Percentiles rank a stretch among this genome's conserved stretches.
Evolutionary conservation across 2,888 invertebrate genomes (phyloP).

Genomic region (Tinea trinotella): DNA sequence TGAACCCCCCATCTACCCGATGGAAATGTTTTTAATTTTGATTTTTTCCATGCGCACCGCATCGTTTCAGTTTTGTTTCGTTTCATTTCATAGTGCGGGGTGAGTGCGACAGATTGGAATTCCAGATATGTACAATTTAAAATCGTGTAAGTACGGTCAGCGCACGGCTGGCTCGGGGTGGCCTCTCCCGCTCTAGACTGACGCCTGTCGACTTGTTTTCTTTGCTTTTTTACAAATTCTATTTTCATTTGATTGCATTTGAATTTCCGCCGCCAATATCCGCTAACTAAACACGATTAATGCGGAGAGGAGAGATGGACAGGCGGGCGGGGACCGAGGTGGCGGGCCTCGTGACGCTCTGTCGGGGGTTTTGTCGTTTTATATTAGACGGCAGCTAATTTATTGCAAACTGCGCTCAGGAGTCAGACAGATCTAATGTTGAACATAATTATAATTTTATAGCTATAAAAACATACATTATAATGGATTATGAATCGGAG

Average conservation of each 20-base stretch:
- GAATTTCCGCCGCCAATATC: constrained; percentile 72
- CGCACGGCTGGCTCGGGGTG: constrained; percentile 38
- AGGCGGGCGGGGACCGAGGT: constrained; percentile 45
- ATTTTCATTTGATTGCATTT: constrained; percentile 74
- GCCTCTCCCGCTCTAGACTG: constrained; percentile 58
- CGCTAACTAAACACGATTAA: constrained; percentile 74
- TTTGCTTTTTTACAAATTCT: constrained; percentile 69
- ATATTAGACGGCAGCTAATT: constrained; percentile 69
- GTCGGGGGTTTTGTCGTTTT: constrained; percentile 66
- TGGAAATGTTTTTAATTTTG: constrained; percentile 66
- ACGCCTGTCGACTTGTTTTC: constrained; percentile 71
- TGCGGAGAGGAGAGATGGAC: constrained; percentile 63
- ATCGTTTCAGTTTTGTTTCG: constrained; percentile 67
- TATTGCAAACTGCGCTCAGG: constrained; percentile 59
- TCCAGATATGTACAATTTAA: constrained; percentile 74
- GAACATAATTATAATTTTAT: not conserved
- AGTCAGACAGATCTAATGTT: not conserved
- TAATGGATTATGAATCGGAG: too few species aligned
- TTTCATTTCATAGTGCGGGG: constrained; percentile 71
- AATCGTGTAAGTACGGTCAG: constrained; percentile 73
- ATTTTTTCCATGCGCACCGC: constrained; percentile 65
- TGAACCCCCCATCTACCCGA: constrained; percentile 57
- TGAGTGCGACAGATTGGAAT: constrained; percentile 72
- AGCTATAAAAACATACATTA: too few species aligned
- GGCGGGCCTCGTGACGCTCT: constrained; percentile 30